Conservation (phyloP, 1,140 invertebrate species). For the Drosophila oshimai region DNA sequence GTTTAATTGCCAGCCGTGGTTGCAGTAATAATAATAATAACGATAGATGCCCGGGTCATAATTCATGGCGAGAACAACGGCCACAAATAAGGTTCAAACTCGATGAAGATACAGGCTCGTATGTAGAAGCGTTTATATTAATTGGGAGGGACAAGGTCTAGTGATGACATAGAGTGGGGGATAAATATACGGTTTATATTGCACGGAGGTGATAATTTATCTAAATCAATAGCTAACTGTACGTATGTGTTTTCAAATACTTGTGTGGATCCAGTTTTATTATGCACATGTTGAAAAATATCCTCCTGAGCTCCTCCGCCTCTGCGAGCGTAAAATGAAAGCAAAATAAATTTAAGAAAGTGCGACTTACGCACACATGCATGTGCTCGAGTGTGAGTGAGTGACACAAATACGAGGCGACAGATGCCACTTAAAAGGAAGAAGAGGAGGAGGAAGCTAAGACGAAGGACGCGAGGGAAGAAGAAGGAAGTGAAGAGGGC, state of each 20-base stretch:
- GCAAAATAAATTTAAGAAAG: constrained; percentile 36
- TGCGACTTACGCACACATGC: constrained; percentile 29
- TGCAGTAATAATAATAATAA: constrained; percentile 42
- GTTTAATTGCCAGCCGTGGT: constrained; percentile 39
- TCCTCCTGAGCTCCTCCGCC: not conserved
- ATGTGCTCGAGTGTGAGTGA: constrained; percentile 23
- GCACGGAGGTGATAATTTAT: not conserved
- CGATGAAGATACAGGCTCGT: not conserved
- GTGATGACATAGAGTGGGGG: too few species aligned
- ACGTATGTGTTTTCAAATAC: not conserved
- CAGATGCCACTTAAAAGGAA: constrained; percentile 70
- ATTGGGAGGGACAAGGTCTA: not conserved
- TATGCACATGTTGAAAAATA: too few species aligned
- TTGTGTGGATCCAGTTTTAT: not conserved
- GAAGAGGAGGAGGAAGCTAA: constrained; percentile 11
- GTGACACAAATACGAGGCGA: constrained; percentile 73
- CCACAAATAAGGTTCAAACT: constrained; percentile 6
- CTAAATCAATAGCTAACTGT: not conserved
- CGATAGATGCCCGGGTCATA: constrained; percentile 9
- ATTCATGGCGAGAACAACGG: constrained; percentile 18
- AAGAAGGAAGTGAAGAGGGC: not conserved
- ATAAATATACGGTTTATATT: too few species aligned
- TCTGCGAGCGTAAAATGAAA: not conserved
- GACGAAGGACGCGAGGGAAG: too few species aligned
- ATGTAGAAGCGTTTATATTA: not conserved